Base-by-base conservation (phyloP, 2,113 vertebrate species). In the Chunga burmeisteri region DNA sequence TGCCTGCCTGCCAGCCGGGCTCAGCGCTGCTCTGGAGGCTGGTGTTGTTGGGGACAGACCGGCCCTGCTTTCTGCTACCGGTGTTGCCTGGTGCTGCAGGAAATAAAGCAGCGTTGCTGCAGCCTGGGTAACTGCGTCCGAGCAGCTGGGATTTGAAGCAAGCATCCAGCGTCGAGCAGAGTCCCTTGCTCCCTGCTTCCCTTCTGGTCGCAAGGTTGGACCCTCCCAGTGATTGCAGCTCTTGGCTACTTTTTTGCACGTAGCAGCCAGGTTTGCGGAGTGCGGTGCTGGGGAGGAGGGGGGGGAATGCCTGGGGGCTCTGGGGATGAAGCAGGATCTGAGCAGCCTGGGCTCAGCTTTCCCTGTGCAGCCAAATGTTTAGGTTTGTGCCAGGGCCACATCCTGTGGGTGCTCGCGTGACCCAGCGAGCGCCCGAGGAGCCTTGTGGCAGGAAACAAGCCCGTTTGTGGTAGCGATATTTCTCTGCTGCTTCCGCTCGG, bases 361-460 rank as follows among this genome's bases (percentile, higher is more conserved):
- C 46, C 16, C 16, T 77, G 36, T 18, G 7, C 6, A 13, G 21
- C 32, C 70, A 62, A 23, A 82, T 16, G 13, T 40, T 34, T 23
- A 10, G 34, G 7, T 23, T 18, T 53, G 61, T 81, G 79, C 86
- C 2, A 3, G 38, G 44, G 15, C 44, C 0, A 2, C 32, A 16
- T 86, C 56, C 56, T 72, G 61, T 0, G 6, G 25, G 42, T 0
- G 0, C 52, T 92, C 1, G 4, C 0, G 7, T 96, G 94, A 88
- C 74, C 78, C 0, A 0, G 5, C 3, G 10, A 36, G 21, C 2
- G 26, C 55, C 49, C 0, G 13, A 63, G 56, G 62, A 92, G 27
- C 44, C 4, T 15, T 74, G 52, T 49, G 67, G 18, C 62, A 94
- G 95, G 94, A 94, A 93, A 90, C 0, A 1, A 88, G 52, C 23